Percentiles rank a stretch among this genome's conserved stretches.
phyloP scores from a whole-genome alignment of 2,888 invertebrate species.

The Corythucha ciliata region DNA sequence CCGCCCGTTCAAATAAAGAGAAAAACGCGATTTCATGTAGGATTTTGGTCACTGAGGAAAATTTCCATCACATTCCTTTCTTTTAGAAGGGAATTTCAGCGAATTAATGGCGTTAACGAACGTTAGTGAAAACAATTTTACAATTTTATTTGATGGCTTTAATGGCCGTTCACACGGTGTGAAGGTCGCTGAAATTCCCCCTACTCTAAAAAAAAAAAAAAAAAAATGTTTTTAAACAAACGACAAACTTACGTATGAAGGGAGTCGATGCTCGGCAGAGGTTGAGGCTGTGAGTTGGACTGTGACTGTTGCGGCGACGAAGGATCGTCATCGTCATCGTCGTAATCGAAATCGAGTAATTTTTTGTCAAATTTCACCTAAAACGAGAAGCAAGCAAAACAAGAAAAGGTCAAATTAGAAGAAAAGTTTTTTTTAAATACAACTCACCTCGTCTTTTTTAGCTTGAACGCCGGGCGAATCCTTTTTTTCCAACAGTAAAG shows the following conservation, averaged over 20 bases:
- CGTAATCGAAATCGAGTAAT: constrained; percentile 82
- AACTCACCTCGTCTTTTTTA: constrained; percentile 30
- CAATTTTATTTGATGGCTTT: no score
- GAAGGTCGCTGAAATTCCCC: no score
- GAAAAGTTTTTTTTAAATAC: background rate
- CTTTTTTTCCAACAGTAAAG: constrained; percentile 42
- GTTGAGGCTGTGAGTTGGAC: constrained; percentile 17
- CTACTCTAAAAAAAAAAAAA: no score
- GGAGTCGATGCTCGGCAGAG: constrained; percentile 39
- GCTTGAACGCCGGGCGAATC: constrained; percentile 25
- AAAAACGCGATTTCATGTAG: no score
- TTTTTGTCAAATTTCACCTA: constrained; percentile 71
- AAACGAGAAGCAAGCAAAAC: constrained; percentile 15
- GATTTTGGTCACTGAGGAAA: no score
- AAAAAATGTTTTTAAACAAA: constrained; percentile 6
- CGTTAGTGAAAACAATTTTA: no score
- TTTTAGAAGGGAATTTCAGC: no score
- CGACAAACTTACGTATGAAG: constrained; percentile 42
- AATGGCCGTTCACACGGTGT: no score
- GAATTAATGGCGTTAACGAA: no score
- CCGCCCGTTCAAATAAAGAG: no score
- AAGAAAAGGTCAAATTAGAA: constrained; percentile 2
- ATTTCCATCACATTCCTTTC: no score
- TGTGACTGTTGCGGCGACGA: constrained; percentile 30
- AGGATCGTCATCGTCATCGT: constrained; percentile 79